Percentiles rank a stretch among this genome's conserved stretches.
phyloP scores from a whole-genome alignment of 2,113 vertebrate genomes.

The Pteronura brasiliensis region DNA sequence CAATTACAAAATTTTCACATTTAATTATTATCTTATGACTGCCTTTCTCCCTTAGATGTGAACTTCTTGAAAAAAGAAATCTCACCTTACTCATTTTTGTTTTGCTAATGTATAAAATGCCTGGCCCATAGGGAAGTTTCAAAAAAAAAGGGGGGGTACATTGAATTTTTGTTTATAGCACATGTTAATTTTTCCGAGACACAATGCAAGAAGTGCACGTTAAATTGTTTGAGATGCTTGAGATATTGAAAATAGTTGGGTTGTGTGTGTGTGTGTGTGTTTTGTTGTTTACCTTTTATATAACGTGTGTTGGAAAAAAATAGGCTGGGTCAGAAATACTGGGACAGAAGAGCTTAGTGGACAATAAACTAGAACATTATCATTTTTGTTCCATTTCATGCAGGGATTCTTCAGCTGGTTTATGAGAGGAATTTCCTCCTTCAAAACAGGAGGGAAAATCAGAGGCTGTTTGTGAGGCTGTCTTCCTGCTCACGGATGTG shows the following conservation, averaged over 20 bases:
- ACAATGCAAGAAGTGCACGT: not conserved
- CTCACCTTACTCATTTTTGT: not conserved
- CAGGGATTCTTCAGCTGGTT: not conserved
- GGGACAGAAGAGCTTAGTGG: not conserved
- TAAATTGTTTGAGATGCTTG: not conserved
- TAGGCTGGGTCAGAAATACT: not conserved
- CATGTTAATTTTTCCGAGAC: not conserved
- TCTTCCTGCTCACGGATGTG: not conserved
- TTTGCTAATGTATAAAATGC: not conserved
- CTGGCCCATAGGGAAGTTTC: not conserved
- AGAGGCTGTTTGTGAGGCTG: not conserved
- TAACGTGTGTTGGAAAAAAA: not conserved
- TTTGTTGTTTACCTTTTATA: not conserved
- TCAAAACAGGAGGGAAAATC: not conserved
- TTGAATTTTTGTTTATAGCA: not conserved
- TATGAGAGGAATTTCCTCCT: not conserved
- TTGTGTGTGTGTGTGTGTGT: not conserved
- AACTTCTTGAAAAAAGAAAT: not conserved
- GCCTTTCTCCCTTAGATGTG: not conserved
- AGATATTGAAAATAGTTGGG: not conserved
- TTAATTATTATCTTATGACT: not conserved
- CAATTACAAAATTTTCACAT: not conserved
- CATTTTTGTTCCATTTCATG: not conserved
- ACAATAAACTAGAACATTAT: not conserved
- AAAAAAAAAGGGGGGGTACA: not conserved